phyloP scores from a whole-genome alignment of 2,113 vertebrate genomes.

The Dendropsophus ebraccatus region DNA sequence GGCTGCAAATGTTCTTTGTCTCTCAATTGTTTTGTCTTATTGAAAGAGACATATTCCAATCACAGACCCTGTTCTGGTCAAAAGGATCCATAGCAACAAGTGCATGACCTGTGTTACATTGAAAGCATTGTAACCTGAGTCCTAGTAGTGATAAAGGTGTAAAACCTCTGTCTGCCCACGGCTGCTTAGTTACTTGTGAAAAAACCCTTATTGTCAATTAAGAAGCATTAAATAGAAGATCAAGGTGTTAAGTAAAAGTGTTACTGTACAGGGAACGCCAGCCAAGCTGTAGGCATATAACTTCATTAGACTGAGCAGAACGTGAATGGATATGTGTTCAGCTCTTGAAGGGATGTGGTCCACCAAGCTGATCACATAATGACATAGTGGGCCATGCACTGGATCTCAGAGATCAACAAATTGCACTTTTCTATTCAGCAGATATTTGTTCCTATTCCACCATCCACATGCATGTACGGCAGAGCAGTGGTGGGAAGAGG shows the following conservation, averaged over 20 bases:
- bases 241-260: background rate
- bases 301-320: background rate
- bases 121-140: conserved; percentile 29
- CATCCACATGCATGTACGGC: too few species aligned
- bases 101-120: conserved; percentile 38
- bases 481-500: too few species aligned
- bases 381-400: too few species aligned
- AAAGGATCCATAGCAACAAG: conserved; percentile 44
- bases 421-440: too few species aligned
- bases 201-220: background rate
- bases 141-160: background rate
- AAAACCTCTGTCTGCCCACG: background rate
- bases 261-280: background rate
- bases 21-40: conserved; percentile 46
- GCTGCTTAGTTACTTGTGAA: background rate
- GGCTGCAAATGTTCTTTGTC: conserved; percentile 22
- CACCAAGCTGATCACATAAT: too few species aligned
- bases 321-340: too few species aligned
- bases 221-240: background rate
- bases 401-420: too few species aligned
- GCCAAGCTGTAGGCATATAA: background rate
- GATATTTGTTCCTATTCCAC: too few species aligned
- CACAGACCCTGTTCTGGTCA: conserved; percentile 31
- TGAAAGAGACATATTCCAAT: conserved; percentile 42
- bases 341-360: too few species aligned